These are phyloP conservation scores for Sicus ferrugineus DNA, from an alignment of 2,888 invertebrate genomes.

Conservation along the genomic window DNA sequence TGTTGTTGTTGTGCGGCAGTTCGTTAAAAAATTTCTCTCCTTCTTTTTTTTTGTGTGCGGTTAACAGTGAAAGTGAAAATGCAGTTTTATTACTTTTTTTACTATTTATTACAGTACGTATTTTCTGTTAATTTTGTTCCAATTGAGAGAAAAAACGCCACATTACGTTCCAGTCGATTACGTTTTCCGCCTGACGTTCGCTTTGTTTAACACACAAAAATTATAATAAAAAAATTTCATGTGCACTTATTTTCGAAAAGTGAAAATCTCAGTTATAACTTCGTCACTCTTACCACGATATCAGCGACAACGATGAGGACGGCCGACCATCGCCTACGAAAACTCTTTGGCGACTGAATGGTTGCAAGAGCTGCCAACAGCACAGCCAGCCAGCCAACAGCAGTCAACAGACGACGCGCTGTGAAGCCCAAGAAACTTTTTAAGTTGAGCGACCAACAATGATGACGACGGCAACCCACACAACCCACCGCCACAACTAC, in stretches of 20 bases:
- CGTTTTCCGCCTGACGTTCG: not conserved
- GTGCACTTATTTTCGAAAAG: not conserved
- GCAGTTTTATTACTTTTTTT: not conserved
- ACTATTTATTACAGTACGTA: not conserved
- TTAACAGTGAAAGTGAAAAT: not conserved
- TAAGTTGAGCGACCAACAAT: slow-evolving; percentile 2
- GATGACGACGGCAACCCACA: not conserved
- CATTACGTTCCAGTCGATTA: no score
- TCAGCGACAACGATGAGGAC: not conserved
- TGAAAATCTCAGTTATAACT: slow-evolving; percentile 13
- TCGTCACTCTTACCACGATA: slow-evolving; percentile 2
- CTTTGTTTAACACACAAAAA: not conserved
- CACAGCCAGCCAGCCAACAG: not conserved
- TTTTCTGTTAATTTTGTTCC: not conserved
- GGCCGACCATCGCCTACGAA: slow-evolving; percentile 13
- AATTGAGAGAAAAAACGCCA: no score
- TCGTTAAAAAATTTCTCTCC: not conserved
- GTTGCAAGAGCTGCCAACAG: not conserved
- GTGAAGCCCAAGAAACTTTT: no score
- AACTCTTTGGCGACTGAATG: slow-evolving; percentile 25
- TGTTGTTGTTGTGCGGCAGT: not conserved
- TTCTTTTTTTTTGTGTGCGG: not conserved
- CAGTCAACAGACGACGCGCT: no score
- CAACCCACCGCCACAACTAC: not conserved
- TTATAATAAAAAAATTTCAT: not conserved